Evolutionary conservation across 2,797 vertebrate genomes (phyloP), one percentile per base, ranked within the genome.

Genomic region (Halcyon badia): DNA sequence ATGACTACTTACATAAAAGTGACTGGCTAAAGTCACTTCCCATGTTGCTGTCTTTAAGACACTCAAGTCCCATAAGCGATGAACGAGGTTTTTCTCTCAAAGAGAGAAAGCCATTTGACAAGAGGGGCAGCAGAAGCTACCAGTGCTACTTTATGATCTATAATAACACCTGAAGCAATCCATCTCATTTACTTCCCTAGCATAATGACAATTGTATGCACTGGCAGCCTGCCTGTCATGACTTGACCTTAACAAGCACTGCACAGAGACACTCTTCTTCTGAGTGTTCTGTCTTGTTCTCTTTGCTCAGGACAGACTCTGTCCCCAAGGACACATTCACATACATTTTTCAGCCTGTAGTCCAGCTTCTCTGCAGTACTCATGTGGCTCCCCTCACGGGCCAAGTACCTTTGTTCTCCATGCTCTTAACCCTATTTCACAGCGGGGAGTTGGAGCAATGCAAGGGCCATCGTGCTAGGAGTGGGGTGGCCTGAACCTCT

Each of bases 91-190:
- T 88, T 94, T 60, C 44, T 75, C 42, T 80, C 70, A 76, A 79
- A 66, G 33, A 57, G 21, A 92, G 35, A 25, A 78, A 71, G 28
- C 30, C 5, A 8, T 68, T 77, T 79, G 68, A 95, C 31, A 92
- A 78, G 88, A 90, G 28, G 25, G 58, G 33, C 31, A 60, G 64
- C 48, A 87, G 83, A 66, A 78, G n/a, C 52, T 61, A 57, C 70
- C 52, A 48, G 28, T 42, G 19, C 54, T 73, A 14, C 49, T 52
- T 62, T 31, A 84, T 39, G 39, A 41, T 41, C 75, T 52, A 17
- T 41, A 64, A 76, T 33, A 88, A 87, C 77, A 89, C 49, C 62
- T 65, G 75, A 73, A 94, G 68, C n/a, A 91, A 85, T 49, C 35
- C 30, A 73, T 54, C 48, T 90, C 65, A 61, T 68, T 83, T 70